Conservation (phyloP, 1,140 invertebrate genomes). For the Laodelphax striatellus region DNA sequence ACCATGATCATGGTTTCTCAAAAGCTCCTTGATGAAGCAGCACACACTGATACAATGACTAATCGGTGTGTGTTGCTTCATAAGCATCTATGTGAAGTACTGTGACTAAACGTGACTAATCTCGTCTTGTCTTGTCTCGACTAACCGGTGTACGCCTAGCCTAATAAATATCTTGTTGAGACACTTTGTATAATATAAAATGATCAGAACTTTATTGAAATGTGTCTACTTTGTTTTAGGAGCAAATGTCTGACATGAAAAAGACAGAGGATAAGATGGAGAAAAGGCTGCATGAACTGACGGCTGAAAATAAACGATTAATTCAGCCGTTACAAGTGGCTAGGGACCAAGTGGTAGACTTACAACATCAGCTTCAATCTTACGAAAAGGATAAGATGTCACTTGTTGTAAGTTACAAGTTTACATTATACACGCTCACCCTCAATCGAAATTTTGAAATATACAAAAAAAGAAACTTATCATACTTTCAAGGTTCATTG, state of each 20-base stretch:
- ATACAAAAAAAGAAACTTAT: neutral
- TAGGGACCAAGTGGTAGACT: constrained; percentile 50
- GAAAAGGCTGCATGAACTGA: constrained; percentile 49
- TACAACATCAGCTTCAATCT: constrained; percentile 59
- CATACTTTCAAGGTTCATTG: no score
- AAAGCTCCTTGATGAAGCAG: no score
- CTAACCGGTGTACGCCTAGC: no score
- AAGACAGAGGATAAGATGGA: constrained; percentile 66
- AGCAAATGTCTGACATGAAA: constrained; percentile 74
- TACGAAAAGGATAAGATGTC: constrained; percentile 68
- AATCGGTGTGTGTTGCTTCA: no score
- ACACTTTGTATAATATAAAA: no score
- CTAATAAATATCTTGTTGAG: no score
- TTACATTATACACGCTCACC: neutral
- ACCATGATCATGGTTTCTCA: no score
- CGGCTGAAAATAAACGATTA: constrained; percentile 59
- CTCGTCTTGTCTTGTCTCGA: no score
- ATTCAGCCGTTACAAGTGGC: constrained; percentile 56
- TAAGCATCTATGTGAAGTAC: no score
- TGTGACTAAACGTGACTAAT: no score
- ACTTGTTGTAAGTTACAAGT: constrained; percentile 30
- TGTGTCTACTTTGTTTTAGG: constrained; percentile 41
- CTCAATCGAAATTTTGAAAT: neutral
- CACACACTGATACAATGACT: no score
- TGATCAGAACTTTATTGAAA: no score